Percentiles rank a stretch among this genome's conserved stretches.
Conservation (phyloP, 2,113 vertebrate species). For the Bubalus kerabau region DNA sequence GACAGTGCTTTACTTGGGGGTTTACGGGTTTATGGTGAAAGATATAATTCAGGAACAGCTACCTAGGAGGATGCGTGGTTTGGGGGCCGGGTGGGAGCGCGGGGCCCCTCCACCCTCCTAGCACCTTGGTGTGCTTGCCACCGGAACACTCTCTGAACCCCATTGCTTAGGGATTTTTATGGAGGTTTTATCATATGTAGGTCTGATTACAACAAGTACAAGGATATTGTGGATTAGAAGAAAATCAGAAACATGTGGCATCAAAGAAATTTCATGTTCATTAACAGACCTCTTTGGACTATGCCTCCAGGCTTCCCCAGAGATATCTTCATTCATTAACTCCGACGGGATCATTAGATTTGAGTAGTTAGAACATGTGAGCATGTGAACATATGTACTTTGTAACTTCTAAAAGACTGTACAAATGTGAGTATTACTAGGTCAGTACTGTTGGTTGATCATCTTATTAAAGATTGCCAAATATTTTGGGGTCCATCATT, state of each 20-base stretch:
- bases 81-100: fast-evolving
- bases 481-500: neutral
- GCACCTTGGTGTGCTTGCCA: neutral
- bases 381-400: neutral
- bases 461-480: neutral
- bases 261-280: neutral
- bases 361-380: neutral
- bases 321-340: neutral
- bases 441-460: neutral
- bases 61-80: neutral
- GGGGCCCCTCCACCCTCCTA: neutral
- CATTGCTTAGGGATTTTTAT: neutral
- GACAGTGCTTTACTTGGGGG: neutral
- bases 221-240: neutral
- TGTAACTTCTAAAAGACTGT: neutral
- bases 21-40: neutral
- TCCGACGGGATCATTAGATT: neutral
- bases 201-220: neutral
- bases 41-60: neutral
- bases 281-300: neutral
- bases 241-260: neutral
- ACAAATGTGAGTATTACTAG: neutral
- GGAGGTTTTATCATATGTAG: neutral
- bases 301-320: neutral
- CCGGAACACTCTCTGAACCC: neutral